Conservation (phyloP, 2,888 invertebrate species). For the Pachliopta kotzebuea region DNA sequence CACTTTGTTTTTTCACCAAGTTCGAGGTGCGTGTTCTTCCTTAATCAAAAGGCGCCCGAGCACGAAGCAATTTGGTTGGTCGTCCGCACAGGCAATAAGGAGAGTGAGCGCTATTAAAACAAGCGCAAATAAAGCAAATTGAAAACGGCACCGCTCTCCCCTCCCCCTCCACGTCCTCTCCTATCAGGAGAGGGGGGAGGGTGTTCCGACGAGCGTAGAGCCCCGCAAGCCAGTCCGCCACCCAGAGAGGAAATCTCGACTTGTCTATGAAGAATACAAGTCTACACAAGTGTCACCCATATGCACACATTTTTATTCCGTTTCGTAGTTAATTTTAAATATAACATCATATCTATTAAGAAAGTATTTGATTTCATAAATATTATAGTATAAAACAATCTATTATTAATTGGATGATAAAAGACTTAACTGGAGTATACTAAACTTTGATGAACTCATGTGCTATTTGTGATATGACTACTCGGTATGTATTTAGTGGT, state of each 20-base stretch:
- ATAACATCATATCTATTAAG: too few relatives aligned
- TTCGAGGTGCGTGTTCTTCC: slow-evolving; percentile 53
- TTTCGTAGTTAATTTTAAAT: background rate
- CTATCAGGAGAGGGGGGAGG: too few relatives aligned
- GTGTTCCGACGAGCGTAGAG: slow-evolving; percentile 37
- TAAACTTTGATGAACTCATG: too few relatives aligned
- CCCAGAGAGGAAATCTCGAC: slow-evolving; percentile 61
- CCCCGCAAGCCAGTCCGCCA: slow-evolving; percentile 39
- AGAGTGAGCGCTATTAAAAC: slow-evolving; percentile 78
- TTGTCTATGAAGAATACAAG: slow-evolving; percentile 48
- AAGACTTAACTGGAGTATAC: too few relatives aligned
- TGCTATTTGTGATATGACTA: too few relatives aligned
- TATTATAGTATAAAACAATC: too few relatives aligned
- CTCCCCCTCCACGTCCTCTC: too few relatives aligned
- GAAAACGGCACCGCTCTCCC: slow-evolving; percentile 70
- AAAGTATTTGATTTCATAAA: too few relatives aligned
- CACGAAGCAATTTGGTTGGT: slow-evolving; percentile 77
- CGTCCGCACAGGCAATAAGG: slow-evolving; percentile 72
- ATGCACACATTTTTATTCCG: slow-evolving; percentile 16
- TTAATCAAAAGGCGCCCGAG: slow-evolving; percentile 75
- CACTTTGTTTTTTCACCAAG: slow-evolving; percentile 62
- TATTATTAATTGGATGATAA: too few relatives aligned
- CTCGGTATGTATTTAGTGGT: too few relatives aligned
- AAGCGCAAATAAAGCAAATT: slow-evolving; percentile 79
- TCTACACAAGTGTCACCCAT: slow-evolving; percentile 48